phyloP scores from a whole-genome alignment of 2,888 invertebrate genomes.

The Eilema depressum region DNA sequence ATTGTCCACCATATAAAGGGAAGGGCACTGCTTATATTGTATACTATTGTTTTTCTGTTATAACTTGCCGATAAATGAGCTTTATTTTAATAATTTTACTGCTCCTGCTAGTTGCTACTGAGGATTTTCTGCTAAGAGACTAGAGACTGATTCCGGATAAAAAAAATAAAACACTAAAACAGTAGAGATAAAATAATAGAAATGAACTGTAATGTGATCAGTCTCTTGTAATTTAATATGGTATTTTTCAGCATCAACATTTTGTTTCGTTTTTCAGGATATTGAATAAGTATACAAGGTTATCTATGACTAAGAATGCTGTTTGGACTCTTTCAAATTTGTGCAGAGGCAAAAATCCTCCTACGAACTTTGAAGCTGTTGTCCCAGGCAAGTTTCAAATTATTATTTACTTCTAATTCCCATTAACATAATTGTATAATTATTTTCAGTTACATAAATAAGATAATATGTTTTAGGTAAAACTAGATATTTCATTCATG shows the following conservation, averaged over 20 bases:
- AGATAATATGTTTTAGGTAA: neutral
- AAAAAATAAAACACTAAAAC: no score
- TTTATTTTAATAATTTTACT: no score
- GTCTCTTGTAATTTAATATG: neutral
- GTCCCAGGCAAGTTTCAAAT: constrained; percentile 76
- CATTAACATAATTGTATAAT: neutral
- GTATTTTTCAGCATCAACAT: neutral
- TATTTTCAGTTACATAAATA: neutral
- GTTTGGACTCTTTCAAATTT: constrained; percentile 99
- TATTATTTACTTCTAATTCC: neutral
- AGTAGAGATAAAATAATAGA: no score
- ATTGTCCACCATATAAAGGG: no score
- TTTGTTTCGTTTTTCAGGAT: constrained; percentile 86
- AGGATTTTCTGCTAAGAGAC: no score
- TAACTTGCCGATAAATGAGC: no score
- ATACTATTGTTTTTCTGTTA: no score
- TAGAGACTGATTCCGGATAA: no score
- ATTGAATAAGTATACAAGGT: constrained; percentile 92
- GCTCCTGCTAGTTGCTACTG: no score
- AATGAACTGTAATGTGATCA: no score
- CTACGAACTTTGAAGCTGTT: constrained; percentile 95
- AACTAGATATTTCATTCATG: neutral
- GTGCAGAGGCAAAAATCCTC: constrained; percentile 98
- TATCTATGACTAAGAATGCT: constrained; percentile 98
- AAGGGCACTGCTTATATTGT: no score